These are phyloP conservation scores for Standfussiana lucernea DNA, from an alignment of 2,888 invertebrate species.

Conservation along the genomic window DNA sequence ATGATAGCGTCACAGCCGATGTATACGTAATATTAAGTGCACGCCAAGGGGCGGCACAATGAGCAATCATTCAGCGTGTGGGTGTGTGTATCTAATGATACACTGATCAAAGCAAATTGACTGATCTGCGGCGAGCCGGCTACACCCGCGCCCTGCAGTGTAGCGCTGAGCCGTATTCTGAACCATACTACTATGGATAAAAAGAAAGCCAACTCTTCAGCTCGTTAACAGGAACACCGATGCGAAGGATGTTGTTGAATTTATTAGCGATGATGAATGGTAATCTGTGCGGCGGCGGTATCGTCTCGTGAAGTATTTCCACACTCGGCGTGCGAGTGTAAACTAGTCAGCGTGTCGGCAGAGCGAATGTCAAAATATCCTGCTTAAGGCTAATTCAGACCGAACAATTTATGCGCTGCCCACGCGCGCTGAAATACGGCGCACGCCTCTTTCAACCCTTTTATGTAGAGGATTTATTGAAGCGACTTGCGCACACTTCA, in stretches of 20 bases:
- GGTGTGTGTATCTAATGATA: constrained; percentile 73
- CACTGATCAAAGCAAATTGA: constrained; percentile 76
- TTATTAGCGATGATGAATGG: constrained; percentile 63
- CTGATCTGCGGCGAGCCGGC: constrained; percentile 72
- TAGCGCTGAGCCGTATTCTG: constrained; percentile 8
- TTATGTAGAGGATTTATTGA: constrained; percentile 88
- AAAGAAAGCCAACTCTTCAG: constrained; percentile 55
- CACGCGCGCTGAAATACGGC: constrained; percentile 87
- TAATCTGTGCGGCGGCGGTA: constrained; percentile 58
- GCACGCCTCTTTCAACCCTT: constrained; percentile 86
- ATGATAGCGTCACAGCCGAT: constrained; percentile 65
- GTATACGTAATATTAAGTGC: constrained; percentile 66
- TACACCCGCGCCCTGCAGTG: constrained; percentile 37
- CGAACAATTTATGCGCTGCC: constrained; percentile 86
- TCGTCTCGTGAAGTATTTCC: constrained; percentile 69
- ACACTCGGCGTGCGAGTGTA: constrained; percentile 74
- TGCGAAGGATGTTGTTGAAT: constrained; percentile 58
- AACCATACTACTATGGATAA: constrained; percentile 39
- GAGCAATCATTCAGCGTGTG: constrained; percentile 75
- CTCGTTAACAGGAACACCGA: constrained; percentile 64
- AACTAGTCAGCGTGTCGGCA: constrained; percentile 80
- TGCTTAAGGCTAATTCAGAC: constrained; percentile 86
- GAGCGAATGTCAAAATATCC: constrained; percentile 85
- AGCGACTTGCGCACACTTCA: constrained; percentile 82
- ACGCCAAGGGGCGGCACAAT: constrained; percentile 76